Evolutionary conservation across 2,113 vertebrate genomes (phyloP).

Genomic region (Seriola dumerili): DNA sequence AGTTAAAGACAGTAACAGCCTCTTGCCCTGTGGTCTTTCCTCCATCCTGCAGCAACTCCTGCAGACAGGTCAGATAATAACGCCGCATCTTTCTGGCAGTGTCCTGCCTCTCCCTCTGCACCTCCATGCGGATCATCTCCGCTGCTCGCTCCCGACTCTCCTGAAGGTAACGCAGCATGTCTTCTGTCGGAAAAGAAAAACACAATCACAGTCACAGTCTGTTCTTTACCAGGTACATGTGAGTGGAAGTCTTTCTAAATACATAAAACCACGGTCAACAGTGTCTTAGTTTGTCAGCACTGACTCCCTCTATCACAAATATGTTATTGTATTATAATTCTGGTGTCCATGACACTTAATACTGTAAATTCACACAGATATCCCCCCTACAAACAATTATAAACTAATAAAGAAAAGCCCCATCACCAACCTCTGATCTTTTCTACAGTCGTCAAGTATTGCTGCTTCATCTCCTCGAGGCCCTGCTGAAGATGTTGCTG

Average conservation of each 20-base stretch:
- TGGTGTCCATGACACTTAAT: neutral
- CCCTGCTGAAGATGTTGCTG: conserved; percentile 81
- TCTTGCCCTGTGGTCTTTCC: conserved; percentile 88
- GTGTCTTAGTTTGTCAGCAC: neutral
- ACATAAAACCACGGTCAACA: too few relatives aligned
- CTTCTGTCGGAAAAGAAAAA: conserved; percentile 80
- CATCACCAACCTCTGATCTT: conserved; percentile 91
- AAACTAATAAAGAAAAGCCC: neutral
- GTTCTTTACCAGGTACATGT: neutral
- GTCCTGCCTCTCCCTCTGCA: conserved; percentile 91
- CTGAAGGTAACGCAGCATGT: conserved; percentile 94
- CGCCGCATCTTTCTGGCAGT: conserved; percentile 92
- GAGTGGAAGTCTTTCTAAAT: too few relatives aligned
- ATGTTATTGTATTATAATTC: neutral
- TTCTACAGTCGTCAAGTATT: conserved; percentile 91
- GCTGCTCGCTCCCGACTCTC: conserved; percentile 93
- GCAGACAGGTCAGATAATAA: conserved; percentile 94
- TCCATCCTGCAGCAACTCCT: conserved; percentile 91
- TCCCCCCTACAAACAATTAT: neutral
- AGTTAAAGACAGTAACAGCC: conserved; percentile 7
- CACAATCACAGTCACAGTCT: neutral
- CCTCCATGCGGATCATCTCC: conserved; percentile 90
- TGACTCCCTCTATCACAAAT: too few relatives aligned
- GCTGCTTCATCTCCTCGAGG: conserved; percentile 93
- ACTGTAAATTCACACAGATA: neutral